phyloP scores from a whole-genome alignment of 2,113 vertebrate species.

The Struthio camelus region DNA sequence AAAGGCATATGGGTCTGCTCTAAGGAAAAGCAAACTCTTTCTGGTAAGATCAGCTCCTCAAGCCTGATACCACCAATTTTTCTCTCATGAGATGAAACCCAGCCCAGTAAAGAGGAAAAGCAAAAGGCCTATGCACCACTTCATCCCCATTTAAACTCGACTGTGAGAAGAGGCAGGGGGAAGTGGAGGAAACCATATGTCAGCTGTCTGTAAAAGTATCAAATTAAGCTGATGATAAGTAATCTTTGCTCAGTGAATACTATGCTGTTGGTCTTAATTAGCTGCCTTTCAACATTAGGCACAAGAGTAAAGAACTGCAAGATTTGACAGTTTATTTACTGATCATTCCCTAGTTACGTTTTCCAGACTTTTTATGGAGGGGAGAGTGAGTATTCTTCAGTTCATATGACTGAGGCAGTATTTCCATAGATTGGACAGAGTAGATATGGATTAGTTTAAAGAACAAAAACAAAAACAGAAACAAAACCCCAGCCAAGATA shows the following conservation, averaged over 20 bases:
- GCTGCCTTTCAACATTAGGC: background rate
- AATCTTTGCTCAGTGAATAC: background rate
- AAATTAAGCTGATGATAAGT: constrained; percentile 21
- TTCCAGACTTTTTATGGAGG: background rate
- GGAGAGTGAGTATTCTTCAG: background rate
- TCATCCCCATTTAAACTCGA: background rate
- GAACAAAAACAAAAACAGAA: background rate
- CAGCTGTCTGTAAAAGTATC: constrained; percentile 15
- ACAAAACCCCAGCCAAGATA: background rate
- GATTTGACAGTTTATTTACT: background rate
- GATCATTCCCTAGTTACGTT: background rate
- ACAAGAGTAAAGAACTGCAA: background rate
- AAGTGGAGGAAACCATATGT: constrained; percentile 20
- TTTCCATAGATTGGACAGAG: background rate
- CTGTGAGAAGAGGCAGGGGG: background rate
- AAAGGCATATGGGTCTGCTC: constrained; percentile 1
- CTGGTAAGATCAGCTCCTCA: background rate
- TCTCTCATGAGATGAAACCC: background rate
- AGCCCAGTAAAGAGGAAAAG: background rate
- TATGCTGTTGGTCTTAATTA: constrained; percentile 22
- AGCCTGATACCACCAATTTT: background rate
- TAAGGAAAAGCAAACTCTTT: background rate
- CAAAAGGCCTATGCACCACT: background rate
- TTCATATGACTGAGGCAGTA: background rate
- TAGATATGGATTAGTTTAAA: background rate